Conservation (phyloP, 2,113 vertebrate genomes). For the Speoplatyrhinus poulsoni region DNA sequence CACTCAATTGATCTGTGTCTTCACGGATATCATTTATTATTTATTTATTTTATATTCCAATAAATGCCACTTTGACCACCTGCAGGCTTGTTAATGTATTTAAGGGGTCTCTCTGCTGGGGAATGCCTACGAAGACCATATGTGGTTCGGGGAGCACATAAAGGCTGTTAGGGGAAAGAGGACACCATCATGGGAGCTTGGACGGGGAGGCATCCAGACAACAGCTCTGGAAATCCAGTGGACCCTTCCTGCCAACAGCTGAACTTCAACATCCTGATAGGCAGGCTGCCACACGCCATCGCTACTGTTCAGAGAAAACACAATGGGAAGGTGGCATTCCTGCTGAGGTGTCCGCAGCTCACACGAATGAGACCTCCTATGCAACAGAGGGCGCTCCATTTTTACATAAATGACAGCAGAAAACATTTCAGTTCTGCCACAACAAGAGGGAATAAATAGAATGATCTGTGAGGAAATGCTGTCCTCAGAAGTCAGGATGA, state of each 20-base stretch:
- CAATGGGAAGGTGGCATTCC: constrained; percentile 8
- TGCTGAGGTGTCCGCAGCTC: constrained; percentile 27
- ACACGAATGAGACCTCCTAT: constrained; percentile 56
- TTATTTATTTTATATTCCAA: neutral
- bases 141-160: constrained; percentile 33
- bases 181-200: constrained; percentile 63
- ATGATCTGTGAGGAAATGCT: neutral
- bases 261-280: constrained; percentile 52
- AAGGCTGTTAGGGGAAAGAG: constrained; percentile 37
- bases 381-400: constrained; percentile 27
- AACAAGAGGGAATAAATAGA: neutral
- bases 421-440: constrained; percentile 38
- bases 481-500: neutral
- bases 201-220: constrained; percentile 66
- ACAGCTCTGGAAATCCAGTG: constrained; percentile 58
- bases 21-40: neutral
- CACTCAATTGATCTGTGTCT: neutral
- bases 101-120: constrained; percentile 14
- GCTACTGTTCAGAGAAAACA: constrained; percentile 13
- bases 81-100: constrained; percentile 1
- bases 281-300: constrained; percentile 57
- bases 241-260: constrained; percentile 55
- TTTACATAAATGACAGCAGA: constrained; percentile 45
- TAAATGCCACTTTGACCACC: constrained; percentile 11
- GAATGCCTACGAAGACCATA: constrained; percentile 31